These are phyloP conservation scores for Lutraria lutraria DNA, from an alignment of 2,888 invertebrate genomes.

Conservation along the genomic window DNA sequence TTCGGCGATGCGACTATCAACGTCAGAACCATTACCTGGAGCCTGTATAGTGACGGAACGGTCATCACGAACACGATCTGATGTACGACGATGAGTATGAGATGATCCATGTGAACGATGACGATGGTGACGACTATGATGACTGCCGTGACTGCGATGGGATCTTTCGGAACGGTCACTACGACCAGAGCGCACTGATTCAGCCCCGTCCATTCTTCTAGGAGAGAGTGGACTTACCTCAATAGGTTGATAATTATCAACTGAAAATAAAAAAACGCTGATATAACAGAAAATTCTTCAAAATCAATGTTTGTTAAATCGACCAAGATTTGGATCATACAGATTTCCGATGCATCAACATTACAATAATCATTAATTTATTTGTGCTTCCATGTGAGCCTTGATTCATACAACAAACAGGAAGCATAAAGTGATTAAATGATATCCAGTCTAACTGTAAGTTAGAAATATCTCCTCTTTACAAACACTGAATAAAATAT, in stretches of 20 bases:
- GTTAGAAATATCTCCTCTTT: neutral
- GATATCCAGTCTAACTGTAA: neutral
- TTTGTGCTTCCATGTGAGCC: too few relatives aligned
- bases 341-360: too few relatives aligned
- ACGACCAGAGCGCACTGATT: constrained; percentile 94
- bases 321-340: neutral
- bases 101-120: constrained; percentile 67
- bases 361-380: neutral
- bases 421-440: neutral
- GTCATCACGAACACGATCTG: constrained; percentile 78
- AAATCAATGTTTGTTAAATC: too few relatives aligned
- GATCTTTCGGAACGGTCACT: constrained; percentile 94
- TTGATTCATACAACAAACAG: neutral
- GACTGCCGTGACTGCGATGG: constrained; percentile 84
- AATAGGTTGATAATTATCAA: constrained; percentile 43
- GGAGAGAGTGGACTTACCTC: constrained; percentile 35
- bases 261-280: constrained; percentile 26
- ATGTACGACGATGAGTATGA: constrained; percentile 71
- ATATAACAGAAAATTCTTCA: too few relatives aligned
- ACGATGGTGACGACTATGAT: constrained; percentile 75
- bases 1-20: constrained; percentile 73
- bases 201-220: constrained; percentile 90
- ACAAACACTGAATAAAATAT: neutral
- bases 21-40: constrained; percentile 78
- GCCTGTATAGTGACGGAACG: constrained; percentile 83